Evolutionary conservation across 2,888 invertebrate species (phyloP), one percentile per base, ranked within the genome.

Genomic region (Rotaria magnacalcarata): DNA sequence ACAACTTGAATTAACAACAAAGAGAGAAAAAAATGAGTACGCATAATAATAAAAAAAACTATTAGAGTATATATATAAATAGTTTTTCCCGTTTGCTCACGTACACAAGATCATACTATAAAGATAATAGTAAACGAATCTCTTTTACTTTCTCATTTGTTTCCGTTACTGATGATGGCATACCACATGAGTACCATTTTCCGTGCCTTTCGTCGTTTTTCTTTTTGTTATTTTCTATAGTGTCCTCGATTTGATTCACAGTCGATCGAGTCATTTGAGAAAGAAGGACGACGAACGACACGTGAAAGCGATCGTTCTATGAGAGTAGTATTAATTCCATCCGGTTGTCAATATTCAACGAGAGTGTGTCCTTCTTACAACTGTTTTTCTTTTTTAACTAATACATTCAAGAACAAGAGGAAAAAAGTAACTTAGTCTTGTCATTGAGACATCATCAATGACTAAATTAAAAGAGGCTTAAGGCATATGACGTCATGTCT

Each of bases 221-320:
- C 34, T 34, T 34, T 34, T 34, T 34, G 34, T 56, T 56, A 24
- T 8, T 24, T 24, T 56, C 21, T 56, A 8, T 19, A 67, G 19
- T 41, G 67, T 67, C 27, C 34, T 67, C 67, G 67, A 34, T 67
- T 67, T 19, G 1, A 34, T 19, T 67, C 67, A 67, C 27, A 34
- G 67, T 14, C 67, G 27, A 67, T 67, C 67, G 34, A 67, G 27
- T 67, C 67, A 67, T 67, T 67, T 67, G 67, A 67, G 67, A 34
- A 34, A 41, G 19, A 67, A 27, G 27, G 27, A 67, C 11, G 3
- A 67, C 14, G 27, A 67, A 34, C 14, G 27, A 67, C 16, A 50
- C 5, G 34, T 19, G 19, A 14, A 16, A 16, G 14, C 0, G 67
- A 19, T 67, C 34, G 3, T 16, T 67, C 27, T 27, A 34, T 67